Base-by-base conservation (phyloP, 2,797 vertebrate species). In the Fringilla coelebs region DNA sequence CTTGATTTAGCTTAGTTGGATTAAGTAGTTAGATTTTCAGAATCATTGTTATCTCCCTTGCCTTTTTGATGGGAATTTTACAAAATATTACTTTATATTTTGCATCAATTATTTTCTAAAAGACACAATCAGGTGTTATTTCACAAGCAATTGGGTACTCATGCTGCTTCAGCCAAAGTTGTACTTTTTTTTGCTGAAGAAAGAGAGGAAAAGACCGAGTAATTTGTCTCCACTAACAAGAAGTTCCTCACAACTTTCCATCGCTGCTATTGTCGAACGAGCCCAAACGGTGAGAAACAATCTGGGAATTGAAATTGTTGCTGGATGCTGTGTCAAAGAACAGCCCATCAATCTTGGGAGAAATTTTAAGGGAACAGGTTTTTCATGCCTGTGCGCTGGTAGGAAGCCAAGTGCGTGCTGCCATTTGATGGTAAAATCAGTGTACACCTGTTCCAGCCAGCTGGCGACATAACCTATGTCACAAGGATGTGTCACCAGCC, bases 361-460 rank as follows among this genome's bases (percentile, higher is more conserved):
- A 95, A 97, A 95, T 97, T 96, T 97, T 97, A 97, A 96, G 96
- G 96, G 98, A 98, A 97, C 98, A 98, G 98, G 98, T 98, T 98
- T 99, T 98, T 98, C 98, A 98, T 98, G 98, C 97, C 97, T 97
- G 96, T 98, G 97, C 89, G 85, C 97, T 99, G 99, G 98, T 98
- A 95, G 90, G 89, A 96, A 98, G 99, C 99, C 99, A 99, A 99
- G 98, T 94, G 98, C 93, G 96, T 97, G 98, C 98, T 98, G 98
- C 98, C 97, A 97, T 98, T 98, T 98, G 98, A 98, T 98, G 98
- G 98, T 98, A 97, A 98, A 97, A 98, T 98, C 98, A 97, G 98
- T 90, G 98, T 98, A 98, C 99, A 99, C 98, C 99, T 99, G 99
- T 99, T 99, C 98, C 65, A 97, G 98, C 98, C 99, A 99, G 99